These are phyloP conservation scores for Clupea harengus DNA, from an alignment of 2,113 vertebrate genomes.

Conservation along the genomic window DNA sequence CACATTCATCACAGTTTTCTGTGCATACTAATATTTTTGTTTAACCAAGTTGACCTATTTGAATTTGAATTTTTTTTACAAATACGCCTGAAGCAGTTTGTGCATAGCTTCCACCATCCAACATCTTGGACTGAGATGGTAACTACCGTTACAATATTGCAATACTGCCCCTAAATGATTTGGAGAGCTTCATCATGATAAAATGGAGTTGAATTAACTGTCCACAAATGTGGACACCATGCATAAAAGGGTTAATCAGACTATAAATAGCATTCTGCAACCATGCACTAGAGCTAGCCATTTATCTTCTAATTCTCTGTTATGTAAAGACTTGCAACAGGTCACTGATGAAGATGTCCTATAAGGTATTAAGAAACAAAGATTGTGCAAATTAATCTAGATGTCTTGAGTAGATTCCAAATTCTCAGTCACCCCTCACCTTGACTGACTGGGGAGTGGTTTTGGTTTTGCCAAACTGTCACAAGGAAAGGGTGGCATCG, in stretches of 20 bases:
- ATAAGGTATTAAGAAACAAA: neutral
- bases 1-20: too few relatives aligned
- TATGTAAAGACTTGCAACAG: neutral
- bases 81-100: too few relatives aligned
- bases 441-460: conserved; percentile 30
- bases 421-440: conserved; percentile 39
- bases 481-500: conserved; percentile 67
- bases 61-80: too few relatives aligned
- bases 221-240: neutral
- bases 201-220: too few relatives aligned
- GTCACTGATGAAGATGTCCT: neutral
- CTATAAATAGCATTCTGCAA: neutral
- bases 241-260: neutral
- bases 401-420: neutral
- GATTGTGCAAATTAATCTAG: neutral
- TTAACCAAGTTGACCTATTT: too few relatives aligned
- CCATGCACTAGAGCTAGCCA: neutral
- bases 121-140: too few relatives aligned
- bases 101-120: too few relatives aligned
- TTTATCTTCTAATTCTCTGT: neutral
- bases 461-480: conserved; percentile 63
- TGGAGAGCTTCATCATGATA: too few relatives aligned
- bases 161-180: too few relatives aligned
- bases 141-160: too few relatives aligned
- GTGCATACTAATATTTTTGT: too few relatives aligned